Base-by-base conservation (phyloP, 2,888 invertebrate species). In the Leucozona laternaria region DNA sequence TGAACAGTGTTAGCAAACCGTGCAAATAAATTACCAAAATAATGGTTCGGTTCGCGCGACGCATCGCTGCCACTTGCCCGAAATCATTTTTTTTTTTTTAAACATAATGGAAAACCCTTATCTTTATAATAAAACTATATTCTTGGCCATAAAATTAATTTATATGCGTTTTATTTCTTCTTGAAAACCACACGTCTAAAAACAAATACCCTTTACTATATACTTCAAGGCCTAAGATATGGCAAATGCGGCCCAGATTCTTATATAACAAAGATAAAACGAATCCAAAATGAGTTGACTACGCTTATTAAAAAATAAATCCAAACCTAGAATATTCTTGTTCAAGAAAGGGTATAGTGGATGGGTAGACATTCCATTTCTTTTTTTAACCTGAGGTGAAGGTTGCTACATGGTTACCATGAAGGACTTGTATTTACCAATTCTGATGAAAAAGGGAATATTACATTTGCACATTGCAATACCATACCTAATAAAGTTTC, bases 401-500 rank as follows among this genome's bases (percentile, higher is more conserved):
- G 66, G 58, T 72, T 64, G 64, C 55, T 28, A 31, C 43, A 43
- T 60, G 53, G 73, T 50, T 64, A 64, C 72, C 13, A 48, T n/a
- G 17, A 48, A 73, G 68, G 48, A 73, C 40, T 31, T 66, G 11
- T 48, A 45, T 43, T 17, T 8, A 11, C 34, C 17, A 5, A 71
- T 28, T 55, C 70, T 31, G 6, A 43, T 57, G 31, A 10, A 1
- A 55, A 25, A 53, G 1, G 25, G 17, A 62, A 31, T 40, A 50
- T 60, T 60, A 22, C 55, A 71, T 37, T 60, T n/a, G n/a, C 55
- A 64, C 70, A 71, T 53, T 79, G 80, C 45, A 71, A 80, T 80
- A 15, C 13, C 13, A 80, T 80, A 15, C 13, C 13, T 34, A 80
- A 85, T 77, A 85, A 80, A 85, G 72, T 80, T 85, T 85, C 76